Base-by-base conservation (phyloP, 2,113 vertebrate genomes). In the Leiothrix lutea region DNA sequence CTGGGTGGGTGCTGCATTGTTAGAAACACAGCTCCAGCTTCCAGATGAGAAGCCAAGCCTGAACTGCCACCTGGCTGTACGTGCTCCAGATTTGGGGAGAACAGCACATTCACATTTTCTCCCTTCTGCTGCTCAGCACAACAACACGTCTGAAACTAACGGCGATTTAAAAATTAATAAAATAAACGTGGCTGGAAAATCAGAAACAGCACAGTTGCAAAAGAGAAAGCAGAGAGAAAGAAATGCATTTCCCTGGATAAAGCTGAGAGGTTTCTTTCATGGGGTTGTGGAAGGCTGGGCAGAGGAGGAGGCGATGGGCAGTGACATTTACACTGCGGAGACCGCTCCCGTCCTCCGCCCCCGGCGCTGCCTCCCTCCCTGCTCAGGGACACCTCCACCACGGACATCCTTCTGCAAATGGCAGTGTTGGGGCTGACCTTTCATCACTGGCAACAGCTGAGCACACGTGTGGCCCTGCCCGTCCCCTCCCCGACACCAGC, bases 1-100 rank as follows among this genome's bases (percentile, higher is more conserved):
- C 84, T 90, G 92, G 93, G 71, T 91, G 85, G 81, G 71, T 95
- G 87, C 93, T 91, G 71, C 20, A 82, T 86, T 97, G 95, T 95
- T 73, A 95, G 71, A 86, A 94, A 80, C 2, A 7, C 85, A 90
- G 81, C 74, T 90, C 74, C 2, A 8, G 47, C 79, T 72, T 86
- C 88, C 90, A 91, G 71, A 90, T 70, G 84, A 95, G 85, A 83
- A 83, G 71, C 81, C 72, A 73, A 93, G 85, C 53, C 82, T 88
- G 67, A 92, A 21, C 45, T 77, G 64, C 71, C 2, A 31, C 60
- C n/a, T 3, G 2, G 79, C 36, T 83, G 5, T 45, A 26, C 1
- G 5, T 66, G 67, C 77, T 86, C 36, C 86, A 80, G 58, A 38
- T 86, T 36, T 70, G 60, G 47, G 83, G 28, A 33, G 15, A 31